phyloP scores from a whole-genome alignment of 1,140 invertebrate species.

The Macrobrachium rosenbergii region DNA sequence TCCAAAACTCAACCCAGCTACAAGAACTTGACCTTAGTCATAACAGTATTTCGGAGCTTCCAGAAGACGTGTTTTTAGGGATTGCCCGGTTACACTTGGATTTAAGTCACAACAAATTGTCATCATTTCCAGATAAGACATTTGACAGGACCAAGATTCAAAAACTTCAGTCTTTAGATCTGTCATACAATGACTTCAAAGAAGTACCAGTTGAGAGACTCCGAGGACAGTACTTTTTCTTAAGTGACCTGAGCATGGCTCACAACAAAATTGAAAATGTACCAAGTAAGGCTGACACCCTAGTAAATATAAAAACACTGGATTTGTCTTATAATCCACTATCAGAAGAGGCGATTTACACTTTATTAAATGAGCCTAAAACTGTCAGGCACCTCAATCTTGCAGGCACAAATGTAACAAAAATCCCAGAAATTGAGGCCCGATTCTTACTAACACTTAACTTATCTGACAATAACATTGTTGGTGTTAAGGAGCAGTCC shows the following conservation, averaged over 20 bases:
- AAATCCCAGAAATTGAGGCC: constrained; percentile 80
- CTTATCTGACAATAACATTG: constrained; percentile 83
- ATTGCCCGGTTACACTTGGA: constrained; percentile 83
- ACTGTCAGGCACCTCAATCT: constrained; percentile 85
- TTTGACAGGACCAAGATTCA: constrained; percentile 84
- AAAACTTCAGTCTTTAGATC: constrained; percentile 85
- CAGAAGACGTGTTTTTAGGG: constrained; percentile 86
- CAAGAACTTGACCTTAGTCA: constrained; percentile 82
- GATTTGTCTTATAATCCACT: constrained; percentile 90
- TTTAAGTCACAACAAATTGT: constrained; percentile 81
- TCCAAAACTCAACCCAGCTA: constrained; percentile 90
- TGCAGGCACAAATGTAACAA: constrained; percentile 81
- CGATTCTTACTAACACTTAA: constrained; percentile 88
- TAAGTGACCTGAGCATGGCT: constrained; percentile 84
- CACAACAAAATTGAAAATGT: constrained; percentile 83
- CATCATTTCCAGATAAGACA: constrained; percentile 83
- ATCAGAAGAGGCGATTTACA: constrained; percentile 79
- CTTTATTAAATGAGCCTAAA: constrained; percentile 89
- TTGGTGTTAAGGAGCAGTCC: constrained; percentile 76
- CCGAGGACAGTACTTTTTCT: constrained; percentile 85
- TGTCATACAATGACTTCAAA: constrained; percentile 83
- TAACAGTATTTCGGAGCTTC: constrained; percentile 83
- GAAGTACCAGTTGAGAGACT: constrained; percentile 83
- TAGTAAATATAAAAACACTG: constrained; percentile 88
- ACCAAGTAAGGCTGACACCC: constrained; percentile 85